A percentile compares a stretch with the other conserved stretches of the same genome.
Evolutionary conservation across 2,113 vertebrate species (phyloP).

Genomic region (Pyxicephalus adspersus): DNA sequence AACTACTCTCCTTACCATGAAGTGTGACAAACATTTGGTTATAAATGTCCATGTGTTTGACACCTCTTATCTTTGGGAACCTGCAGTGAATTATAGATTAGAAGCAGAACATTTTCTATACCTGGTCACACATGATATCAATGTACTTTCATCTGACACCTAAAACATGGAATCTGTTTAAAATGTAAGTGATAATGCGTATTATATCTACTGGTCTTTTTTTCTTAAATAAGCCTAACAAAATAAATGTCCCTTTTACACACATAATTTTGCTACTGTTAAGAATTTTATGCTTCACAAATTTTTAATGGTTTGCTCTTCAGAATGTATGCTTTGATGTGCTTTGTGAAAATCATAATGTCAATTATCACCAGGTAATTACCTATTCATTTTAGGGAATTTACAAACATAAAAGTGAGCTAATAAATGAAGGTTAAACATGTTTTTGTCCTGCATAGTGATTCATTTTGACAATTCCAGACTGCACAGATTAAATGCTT

Average conservation of each 20-base stretch:
- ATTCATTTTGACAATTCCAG: no score
- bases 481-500: no score
- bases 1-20: slow-evolving; percentile 13
- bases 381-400: no score
- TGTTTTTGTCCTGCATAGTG: no score
- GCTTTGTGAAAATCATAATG: no score
- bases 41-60: background rate
- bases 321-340: no score
- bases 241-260: background rate
- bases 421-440: no score
- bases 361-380: no score
- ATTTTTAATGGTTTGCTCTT: no score
- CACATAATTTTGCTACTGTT: background rate
- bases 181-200: slow-evolving; percentile 1
- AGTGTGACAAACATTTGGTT: slow-evolving; percentile 14
- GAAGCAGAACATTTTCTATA: slow-evolving; percentile 14
- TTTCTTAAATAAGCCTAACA: slow-evolving; percentile 2
- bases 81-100: background rate
- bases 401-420: no score
- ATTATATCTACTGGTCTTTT: slow-evolving; percentile 1
- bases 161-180: slow-evolving; percentile 11
- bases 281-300: no score
- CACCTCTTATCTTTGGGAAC: background rate
- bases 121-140: background rate
- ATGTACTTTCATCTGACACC: slow-evolving; percentile 11